phyloP scores from a whole-genome alignment of 2,113 vertebrate genomes.

The Clarias macrocephalus region DNA sequence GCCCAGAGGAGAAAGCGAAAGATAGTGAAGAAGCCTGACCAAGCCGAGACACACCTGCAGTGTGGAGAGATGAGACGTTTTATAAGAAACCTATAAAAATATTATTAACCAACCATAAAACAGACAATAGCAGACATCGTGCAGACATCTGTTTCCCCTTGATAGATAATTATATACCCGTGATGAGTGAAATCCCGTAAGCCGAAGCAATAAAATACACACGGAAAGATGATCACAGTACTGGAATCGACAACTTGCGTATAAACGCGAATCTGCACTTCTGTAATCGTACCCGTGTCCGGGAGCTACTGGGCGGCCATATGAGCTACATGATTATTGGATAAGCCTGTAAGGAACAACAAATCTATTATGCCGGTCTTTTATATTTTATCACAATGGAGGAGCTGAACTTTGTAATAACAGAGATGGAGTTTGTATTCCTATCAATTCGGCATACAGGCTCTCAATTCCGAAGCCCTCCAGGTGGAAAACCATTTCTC shows the following conservation, averaged over 20 bases:
- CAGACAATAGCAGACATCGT: not conserved
- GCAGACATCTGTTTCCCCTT: slow-evolving; percentile 5
- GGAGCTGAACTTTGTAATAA: slow-evolving; percentile 55
- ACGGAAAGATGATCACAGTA: not conserved
- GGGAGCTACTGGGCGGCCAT: not conserved
- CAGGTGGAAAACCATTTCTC: slow-evolving; percentile 18
- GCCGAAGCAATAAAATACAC: not conserved
- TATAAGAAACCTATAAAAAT: not conserved
- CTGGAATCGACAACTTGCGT: not conserved
- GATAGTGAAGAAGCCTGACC: slow-evolving; percentile 83
- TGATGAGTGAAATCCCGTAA: not conserved
- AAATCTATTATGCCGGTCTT: not conserved
- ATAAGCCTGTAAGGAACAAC: not conserved
- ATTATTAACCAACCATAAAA: not conserved
- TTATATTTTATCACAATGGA: not conserved
- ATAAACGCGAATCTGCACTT: not conserved
- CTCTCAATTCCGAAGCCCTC: slow-evolving; percentile 18
- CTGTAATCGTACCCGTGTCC: slow-evolving; percentile 4
- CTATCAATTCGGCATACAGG: not conserved
- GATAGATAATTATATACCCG: not conserved
- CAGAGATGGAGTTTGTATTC: slow-evolving; percentile 50
- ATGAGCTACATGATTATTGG: not conserved
- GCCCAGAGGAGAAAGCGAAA: slow-evolving; percentile 84
- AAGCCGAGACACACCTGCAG: slow-evolving; percentile 86
- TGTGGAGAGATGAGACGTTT: slow-evolving; percentile 9